Conservation (phyloP, 1,140 invertebrate genomes). For the Druon quercuslanigerum region DNA sequence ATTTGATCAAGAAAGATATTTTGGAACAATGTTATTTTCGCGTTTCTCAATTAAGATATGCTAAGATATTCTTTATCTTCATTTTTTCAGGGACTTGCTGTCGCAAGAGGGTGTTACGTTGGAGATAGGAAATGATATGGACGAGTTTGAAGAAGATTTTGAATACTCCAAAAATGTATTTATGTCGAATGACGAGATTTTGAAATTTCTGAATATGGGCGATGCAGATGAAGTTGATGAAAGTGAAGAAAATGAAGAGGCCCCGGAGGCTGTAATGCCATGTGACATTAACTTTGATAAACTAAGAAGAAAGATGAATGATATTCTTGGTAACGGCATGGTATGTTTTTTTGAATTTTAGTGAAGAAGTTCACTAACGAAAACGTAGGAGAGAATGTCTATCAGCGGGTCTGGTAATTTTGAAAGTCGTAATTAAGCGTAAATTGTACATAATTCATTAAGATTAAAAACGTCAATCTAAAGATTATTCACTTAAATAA, state of each 20-base stretch:
- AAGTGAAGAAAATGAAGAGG: slow-evolving; percentile 11
- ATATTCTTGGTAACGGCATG: slow-evolving; percentile 38
- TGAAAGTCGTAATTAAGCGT: too few species aligned
- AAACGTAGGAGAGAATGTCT: too few species aligned
- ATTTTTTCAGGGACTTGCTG: not conserved
- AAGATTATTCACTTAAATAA: too few species aligned
- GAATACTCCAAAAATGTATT: slow-evolving; percentile 15
- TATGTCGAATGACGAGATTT: slow-evolving; percentile 42
- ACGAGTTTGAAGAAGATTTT: slow-evolving; percentile 33
- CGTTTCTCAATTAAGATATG: too few species aligned
- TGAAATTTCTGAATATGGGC: slow-evolving; percentile 34
- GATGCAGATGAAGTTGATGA: slow-evolving; percentile 30
- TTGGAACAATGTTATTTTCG: too few species aligned
- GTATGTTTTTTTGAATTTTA: slow-evolving; percentile 34
- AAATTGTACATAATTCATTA: too few species aligned
- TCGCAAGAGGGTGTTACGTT: slow-evolving; percentile 29
- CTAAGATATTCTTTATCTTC: too few species aligned
- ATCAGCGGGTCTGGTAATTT: too few species aligned
- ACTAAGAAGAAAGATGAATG: slow-evolving; percentile 39
- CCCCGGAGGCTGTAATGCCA: not conserved
- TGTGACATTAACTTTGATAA: slow-evolving; percentile 32
- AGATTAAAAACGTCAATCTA: too few species aligned
- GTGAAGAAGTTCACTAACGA: not conserved
- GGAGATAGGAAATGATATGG: slow-evolving; percentile 38
- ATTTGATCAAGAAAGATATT: too few species aligned